phyloP scores from a whole-genome alignment of 2,113 vertebrate genomes.

The Butorides virescens region DNA sequence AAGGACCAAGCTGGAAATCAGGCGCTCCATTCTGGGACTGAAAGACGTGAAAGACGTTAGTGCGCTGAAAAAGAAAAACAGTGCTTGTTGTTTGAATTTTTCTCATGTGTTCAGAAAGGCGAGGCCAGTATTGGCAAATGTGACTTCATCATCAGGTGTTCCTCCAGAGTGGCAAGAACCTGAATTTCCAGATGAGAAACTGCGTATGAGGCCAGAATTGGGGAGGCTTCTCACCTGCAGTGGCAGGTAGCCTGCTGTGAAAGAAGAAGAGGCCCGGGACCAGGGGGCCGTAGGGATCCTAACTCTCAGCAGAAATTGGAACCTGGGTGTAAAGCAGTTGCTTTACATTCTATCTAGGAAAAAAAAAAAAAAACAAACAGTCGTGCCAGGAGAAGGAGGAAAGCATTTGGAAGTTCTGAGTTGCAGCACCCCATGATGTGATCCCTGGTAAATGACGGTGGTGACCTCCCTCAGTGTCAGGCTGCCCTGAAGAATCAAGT shows the following conservation, averaged over 20 bases:
- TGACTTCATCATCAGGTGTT: background rate
- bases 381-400: background rate
- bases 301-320: background rate
- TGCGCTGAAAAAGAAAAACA: background rate
- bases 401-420: background rate
- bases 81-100: background rate
- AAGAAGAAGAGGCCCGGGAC: background rate
- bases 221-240: background rate
- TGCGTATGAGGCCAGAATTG: background rate
- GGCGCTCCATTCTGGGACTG: background rate
- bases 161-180: background rate
- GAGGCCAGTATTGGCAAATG: background rate
- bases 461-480: background rate
- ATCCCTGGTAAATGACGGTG: background rate
- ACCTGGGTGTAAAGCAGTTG: background rate
- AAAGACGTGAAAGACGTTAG: accelerated
- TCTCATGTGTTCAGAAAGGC: background rate
- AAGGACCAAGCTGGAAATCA: background rate
- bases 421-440: background rate
- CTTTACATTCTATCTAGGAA: background rate
- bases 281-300: background rate
- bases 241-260: background rate
- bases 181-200: constrained; percentile 15
- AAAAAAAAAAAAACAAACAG: background rate
- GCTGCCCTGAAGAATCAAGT: background rate